Evolutionary conservation across 2,888 invertebrate genomes (phyloP).

Genomic region (Fabriciana adippe): DNA sequence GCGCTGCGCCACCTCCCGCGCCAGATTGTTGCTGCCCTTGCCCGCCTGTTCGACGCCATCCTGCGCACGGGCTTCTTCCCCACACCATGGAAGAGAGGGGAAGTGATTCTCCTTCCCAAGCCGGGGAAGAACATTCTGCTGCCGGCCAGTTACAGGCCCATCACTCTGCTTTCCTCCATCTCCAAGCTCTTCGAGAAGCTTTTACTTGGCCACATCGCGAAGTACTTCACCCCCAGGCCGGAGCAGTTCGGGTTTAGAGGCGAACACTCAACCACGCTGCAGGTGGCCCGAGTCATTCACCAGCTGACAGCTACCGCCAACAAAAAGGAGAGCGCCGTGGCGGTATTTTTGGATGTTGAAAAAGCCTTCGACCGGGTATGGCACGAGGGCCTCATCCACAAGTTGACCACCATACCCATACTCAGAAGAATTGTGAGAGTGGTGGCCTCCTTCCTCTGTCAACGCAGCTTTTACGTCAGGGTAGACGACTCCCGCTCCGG

Average conservation of each 20-base stretch:
- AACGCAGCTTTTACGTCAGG: slow-evolving; percentile 36
- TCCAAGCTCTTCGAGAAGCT: slow-evolving; percentile 46
- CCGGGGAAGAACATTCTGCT: slow-evolving; percentile 37
- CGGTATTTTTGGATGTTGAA: neutral
- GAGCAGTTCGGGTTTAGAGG: neutral
- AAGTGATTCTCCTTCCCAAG: slow-evolving; percentile 41
- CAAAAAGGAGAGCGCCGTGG: neutral
- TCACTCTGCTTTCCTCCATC: slow-evolving; percentile 33
- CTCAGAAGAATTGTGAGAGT: slow-evolving; percentile 28
- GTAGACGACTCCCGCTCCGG: slow-evolving; percentile 29
- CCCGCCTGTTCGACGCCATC: slow-evolving; percentile 37
- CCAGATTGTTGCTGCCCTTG: slow-evolving; percentile 15
- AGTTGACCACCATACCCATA: slow-evolving; percentile 35
- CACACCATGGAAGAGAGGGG: slow-evolving; percentile 35
- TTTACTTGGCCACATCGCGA: neutral
- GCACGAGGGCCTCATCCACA: slow-evolving; percentile 47
- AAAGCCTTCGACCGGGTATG: slow-evolving; percentile 37
- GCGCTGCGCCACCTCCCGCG: slow-evolving; percentile 31
- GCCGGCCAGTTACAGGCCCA: slow-evolving; percentile 43
- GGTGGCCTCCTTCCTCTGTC: slow-evolving; percentile 40
- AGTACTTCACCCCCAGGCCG: neutral
- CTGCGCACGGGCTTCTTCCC: slow-evolving; percentile 35
- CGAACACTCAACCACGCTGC: neutral
- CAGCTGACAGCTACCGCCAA: neutral
- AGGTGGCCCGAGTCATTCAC: neutral